These are phyloP conservation scores for Clavelina lepadiformis DNA, from an alignment of 23 tunicate species.

Conservation along the genomic window DNA sequence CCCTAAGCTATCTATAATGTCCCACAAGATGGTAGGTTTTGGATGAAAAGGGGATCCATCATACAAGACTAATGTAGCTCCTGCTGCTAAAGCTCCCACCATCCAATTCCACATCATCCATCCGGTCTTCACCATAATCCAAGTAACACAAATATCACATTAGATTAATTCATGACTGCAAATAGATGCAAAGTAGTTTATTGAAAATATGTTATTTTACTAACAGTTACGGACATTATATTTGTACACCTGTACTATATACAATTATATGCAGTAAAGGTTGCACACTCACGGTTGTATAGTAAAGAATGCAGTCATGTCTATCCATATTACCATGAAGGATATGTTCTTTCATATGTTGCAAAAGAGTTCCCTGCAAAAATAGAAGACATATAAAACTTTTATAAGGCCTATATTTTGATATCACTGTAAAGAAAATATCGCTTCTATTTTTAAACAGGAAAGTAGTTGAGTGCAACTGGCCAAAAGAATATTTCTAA, in stretches of 20 bases:
- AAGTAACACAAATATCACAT: not conserved
- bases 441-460: too few relatives aligned
- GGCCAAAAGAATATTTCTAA: too few relatives aligned
- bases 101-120: conserved; percentile 99
- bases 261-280: too few relatives aligned
- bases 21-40: conserved; percentile 39
- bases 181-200: too few relatives aligned
- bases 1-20: conserved; percentile 58
- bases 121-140: conserved; percentile 43
- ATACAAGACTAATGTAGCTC: conserved; percentile 70
- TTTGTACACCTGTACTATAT: not conserved
- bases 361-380: conserved; percentile 70
- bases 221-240: too few relatives aligned
- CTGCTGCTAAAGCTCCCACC: conserved; percentile 72
- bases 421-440: too few relatives aligned
- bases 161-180: not conserved
- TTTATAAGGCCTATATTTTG: too few relatives aligned
- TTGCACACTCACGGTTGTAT: conserved; percentile 63
- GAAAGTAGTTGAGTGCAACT: too few relatives aligned
- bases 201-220: too few relatives aligned
- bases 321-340: conserved; percentile 80
- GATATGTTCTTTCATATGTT: conserved; percentile 81
- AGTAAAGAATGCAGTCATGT: conserved; percentile 55
- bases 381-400: conserved; percentile 13
- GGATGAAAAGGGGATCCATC: conserved; percentile 94